Evolutionary conservation across 2,113 vertebrate genomes (phyloP), one percentile per base, ranked within the genome.

Genomic region (Campylomormyrus tamandua): DNA sequence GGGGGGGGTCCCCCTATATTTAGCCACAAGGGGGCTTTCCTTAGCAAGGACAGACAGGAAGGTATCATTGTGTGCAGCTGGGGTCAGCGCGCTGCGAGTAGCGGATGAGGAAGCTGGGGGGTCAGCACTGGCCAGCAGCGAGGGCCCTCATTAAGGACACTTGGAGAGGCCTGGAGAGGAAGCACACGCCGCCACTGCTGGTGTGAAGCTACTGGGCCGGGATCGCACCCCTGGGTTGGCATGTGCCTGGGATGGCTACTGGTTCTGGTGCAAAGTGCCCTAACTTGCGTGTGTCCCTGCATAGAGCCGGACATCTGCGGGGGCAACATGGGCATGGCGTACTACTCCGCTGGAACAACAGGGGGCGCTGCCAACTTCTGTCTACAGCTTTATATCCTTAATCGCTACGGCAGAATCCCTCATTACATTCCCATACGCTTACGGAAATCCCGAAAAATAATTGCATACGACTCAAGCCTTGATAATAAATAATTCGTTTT

Each of bases 31-130:
- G 88, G 84, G 88, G 77, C 8, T 80, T 89, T 90, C 88, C 80
- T 80, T 62, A 5, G 45, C 39, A 15, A 58, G 19, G 39, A 8
- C 31, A 70, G 91, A 93, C 89, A 85, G 88, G 93, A 94, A 93
- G 90, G 89, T 89, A 83, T 83, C 46, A 89, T 90, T 91, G 92
- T 91, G 83, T 84, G 90, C 92, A 92, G 93, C 93, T 92, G 92
- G 48, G 89, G 58, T 58, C 15, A 56, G 24, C 5, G n/a, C 4
- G n/a, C 53, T 3, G 77, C 0, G 90, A 42, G n/a, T 5, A 53
- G 53, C 86, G 89, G 90, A 92, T 90, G 87, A 62, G 89, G 88
- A 90, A 91, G 27, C 39, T 0, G 19, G 39, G 87, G 53, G 85
- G 46, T 74, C 89, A 53, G 46, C 17, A 3, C 35, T 9, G 53